Evolutionary conservation across 2,797 vertebrate species (phyloP), one percentile per base, ranked within the genome.

Genomic region (Notolabrus celidotus): DNA sequence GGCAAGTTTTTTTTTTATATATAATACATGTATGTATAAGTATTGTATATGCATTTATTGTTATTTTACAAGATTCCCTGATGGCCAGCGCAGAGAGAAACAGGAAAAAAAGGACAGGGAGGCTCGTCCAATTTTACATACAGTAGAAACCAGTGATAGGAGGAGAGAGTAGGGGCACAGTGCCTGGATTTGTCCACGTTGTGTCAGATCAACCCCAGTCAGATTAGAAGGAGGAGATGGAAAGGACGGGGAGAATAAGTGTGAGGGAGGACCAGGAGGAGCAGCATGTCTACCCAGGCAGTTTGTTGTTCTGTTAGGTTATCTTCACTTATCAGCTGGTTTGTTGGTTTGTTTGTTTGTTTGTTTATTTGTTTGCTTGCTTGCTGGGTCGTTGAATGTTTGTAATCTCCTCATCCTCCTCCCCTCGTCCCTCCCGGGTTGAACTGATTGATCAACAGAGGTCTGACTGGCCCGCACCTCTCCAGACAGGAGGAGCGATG

Each of bases 201-300:
- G 94, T 93, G 93, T 95, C 94, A 95, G 94, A 95, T 95, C 92
- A 91, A 93, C 94, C 94, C 89, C 78, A 91, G 90, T 88, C 92
- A 94, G 94, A 94, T 90, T 91, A 90, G 92, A 90, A 93, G 89
- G 67, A 76, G 36, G 45, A 66, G 82, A 79, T 25, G 25, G 61
- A 49, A 71, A 46, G 75, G 38, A 60, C 34, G 60, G 50, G 46
- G 67, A 63, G 79, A 36, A 31, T 63, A 67, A 71, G 58, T 74
- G 62, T 17, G 80, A 50, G 39, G 71, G 72, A 57, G 68, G 72
- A 74, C 10, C 1, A 60, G 60, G 49, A 71, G 79, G 65, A 67
- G 69, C 45, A n/a, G 51, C 29, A 63, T 57, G 70, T 67, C 67
- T 77, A 23, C 60, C 71, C 71, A 1, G 31, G 70, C 82, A 71